A percentile compares a stretch with the other conserved stretches of the same genome.
These are phyloP conservation scores for Ondatra zibethicus DNA, from an alignment of 2,113 vertebrate species.

Conservation along the genomic window DNA sequence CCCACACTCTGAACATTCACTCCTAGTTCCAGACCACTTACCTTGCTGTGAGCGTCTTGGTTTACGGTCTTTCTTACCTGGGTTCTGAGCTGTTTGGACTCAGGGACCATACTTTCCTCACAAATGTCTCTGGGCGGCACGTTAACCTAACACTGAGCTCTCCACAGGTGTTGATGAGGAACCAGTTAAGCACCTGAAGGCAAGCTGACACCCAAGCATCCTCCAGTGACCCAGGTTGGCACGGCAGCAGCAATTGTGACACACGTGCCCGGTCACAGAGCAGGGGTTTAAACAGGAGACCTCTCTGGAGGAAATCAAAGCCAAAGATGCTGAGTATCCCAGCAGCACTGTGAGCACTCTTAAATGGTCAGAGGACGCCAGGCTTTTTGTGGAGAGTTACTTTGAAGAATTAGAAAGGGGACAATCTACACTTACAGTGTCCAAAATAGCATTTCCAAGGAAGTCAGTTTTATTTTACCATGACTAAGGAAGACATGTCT, in stretches of 20 bases:
- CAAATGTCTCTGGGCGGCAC: no score
- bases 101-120: not conserved
- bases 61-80: not conserved
- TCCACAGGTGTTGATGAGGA: not conserved
- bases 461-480: slow-evolving; percentile 12
- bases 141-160: not conserved
- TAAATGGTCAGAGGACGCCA: not conserved
- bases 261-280: not conserved
- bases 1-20: not conserved
- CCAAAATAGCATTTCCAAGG: slow-evolving; percentile 20
- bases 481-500: not conserved
- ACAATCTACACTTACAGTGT: not conserved
- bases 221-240: not conserved
- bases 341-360: not conserved
- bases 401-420: slow-evolving; percentile 35
- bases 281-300: not conserved
- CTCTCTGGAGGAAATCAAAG: not conserved
- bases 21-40: not conserved
- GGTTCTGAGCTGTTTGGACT: not conserved
- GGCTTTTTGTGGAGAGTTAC: not conserved
- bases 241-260: not conserved
- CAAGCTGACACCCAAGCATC: not conserved
- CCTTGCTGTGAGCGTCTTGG: fast-evolving
- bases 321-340: not conserved
- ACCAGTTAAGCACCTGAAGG: not conserved